A percentile compares a stretch with the other conserved stretches of the same genome.
Evolutionary conservation across 1,140 invertebrate species (phyloP).

Genomic region (Drosophila sp.): DNA sequence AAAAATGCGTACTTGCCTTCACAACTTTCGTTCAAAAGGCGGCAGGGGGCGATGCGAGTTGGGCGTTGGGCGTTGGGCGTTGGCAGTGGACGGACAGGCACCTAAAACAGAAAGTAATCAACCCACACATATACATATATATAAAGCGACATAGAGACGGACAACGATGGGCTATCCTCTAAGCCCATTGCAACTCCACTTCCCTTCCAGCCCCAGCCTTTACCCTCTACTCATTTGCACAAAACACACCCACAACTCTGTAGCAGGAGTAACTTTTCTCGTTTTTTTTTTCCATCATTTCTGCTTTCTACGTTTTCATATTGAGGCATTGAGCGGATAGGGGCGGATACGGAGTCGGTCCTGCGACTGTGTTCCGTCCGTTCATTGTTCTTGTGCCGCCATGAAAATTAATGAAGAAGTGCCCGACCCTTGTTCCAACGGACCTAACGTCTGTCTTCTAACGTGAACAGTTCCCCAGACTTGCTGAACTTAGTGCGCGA

Average conservation of each 20-base stretch:
- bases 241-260: slow-evolving; percentile 81
- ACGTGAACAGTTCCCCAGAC: slow-evolving; percentile 28
- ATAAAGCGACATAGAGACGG: slow-evolving; percentile 11
- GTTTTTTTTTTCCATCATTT: slow-evolving; percentile 63
- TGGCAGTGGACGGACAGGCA: slow-evolving; percentile 55
- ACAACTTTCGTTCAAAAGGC: slow-evolving; percentile 59
- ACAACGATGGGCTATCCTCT: slow-evolving; percentile 10
- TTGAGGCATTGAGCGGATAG: slow-evolving; percentile 31
- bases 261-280: slow-evolving; percentile 73
- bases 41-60: slow-evolving; percentile 11
- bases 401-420: slow-evolving; percentile 84
- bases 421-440: slow-evolving; percentile 77
- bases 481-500: background rate
- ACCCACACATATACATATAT: slow-evolving; percentile 64
- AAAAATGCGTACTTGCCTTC: slow-evolving; percentile 80
- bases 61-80: slow-evolving; percentile 26
- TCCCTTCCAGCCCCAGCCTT: slow-evolving; percentile 14
- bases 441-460: slow-evolving; percentile 54
- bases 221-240: slow-evolving; percentile 74
- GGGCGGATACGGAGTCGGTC: background rate
- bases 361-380: slow-evolving; percentile 26
- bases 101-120: slow-evolving; percentile 83
- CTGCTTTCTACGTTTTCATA: slow-evolving; percentile 61
- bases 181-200: slow-evolving; percentile 30
- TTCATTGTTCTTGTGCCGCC: slow-evolving; percentile 80